Evolutionary conservation across 2,888 invertebrate species (phyloP), one percentile per base, ranked within the genome.

Genomic region (Aspidiotus rigidus): DNA sequence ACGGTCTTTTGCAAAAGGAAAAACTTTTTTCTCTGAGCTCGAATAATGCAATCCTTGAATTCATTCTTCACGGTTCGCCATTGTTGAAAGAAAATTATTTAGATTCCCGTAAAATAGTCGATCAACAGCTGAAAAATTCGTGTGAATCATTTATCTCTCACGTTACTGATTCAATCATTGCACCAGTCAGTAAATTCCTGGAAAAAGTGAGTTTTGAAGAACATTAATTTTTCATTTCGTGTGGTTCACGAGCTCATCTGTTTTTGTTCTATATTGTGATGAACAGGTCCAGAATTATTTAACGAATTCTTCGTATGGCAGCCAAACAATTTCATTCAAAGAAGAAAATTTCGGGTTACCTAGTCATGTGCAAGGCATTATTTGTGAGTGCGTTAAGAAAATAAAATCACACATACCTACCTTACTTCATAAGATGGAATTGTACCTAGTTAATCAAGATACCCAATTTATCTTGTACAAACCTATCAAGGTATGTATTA

Each of bases 391-490:
- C 0, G 86, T 92, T 77, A 84, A 87, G 71, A 81, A 86, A 60
- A 87, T 97, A 70, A 92, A 91, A 77, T 82, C 85, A 0, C 86
- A 88, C 74, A 82, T 96, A 49, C 88, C 93, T 0, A 82, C 83
- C 7, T 79, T 97, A 15, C 93, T 94, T 76, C 83, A 89, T 7
- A 89, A 91, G 13, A 94, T 98, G 93, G 88, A 93, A 73, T 83
- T 99, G 1, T 99, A 99, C 78, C 82, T 99, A 67, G 93, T 97
- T 13, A 98, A 97, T 78, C 86, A 89, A 73, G 98, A 99, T 78
- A 98, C 98, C 0, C 98, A 99, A 78, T 92, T 93, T 75, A 97
- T 99, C 75, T 83, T 99, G 10, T 95, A 98, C 75, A 85, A 94
- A 70, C 97, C 97, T 2, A 90, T 98, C 62, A 87, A 91, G 79